Evolutionary conservation across 2,888 invertebrate genomes (phyloP).

Genomic region (Acanthosoma haemorrhoidale): DNA sequence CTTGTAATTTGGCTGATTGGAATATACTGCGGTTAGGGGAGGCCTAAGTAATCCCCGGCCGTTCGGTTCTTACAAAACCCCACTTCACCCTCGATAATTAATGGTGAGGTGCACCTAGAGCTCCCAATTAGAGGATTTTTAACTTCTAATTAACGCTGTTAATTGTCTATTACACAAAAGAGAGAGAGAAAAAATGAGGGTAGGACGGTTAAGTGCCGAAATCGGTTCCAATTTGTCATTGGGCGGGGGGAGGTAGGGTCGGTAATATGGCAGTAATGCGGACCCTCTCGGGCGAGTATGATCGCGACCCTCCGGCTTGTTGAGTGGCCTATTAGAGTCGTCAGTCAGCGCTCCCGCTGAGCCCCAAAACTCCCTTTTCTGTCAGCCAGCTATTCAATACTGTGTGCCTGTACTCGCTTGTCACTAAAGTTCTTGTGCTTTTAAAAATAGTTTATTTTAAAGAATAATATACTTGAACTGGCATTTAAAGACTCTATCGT

Average conservation of each 20-base stretch:
- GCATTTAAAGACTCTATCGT: too few species aligned
- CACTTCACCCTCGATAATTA: background rate
- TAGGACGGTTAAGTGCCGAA: background rate
- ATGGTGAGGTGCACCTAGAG: background rate
- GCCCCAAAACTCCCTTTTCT: too few species aligned
- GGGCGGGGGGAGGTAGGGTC: too few species aligned
- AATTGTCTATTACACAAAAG: conserved; percentile 5
- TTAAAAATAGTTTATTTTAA: too few species aligned
- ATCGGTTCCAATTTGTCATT: conserved; percentile 7
- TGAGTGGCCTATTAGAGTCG: conserved; percentile 5
- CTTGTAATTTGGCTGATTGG: background rate
- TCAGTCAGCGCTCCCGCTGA: background rate
- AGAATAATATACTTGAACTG: too few species aligned
- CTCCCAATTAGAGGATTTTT: conserved; percentile 11
- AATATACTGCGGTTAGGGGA: background rate
- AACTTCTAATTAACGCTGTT: conserved; percentile 2
- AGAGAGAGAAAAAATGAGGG: conserved; percentile 1
- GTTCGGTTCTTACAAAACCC: background rate
- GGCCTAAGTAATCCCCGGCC: background rate
- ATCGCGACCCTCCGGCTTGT: too few species aligned
- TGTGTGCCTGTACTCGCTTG: too few species aligned
- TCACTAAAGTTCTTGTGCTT: too few species aligned
- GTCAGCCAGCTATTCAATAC: too few species aligned
- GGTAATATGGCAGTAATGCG: conserved; percentile 7
- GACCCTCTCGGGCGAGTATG: too few species aligned